Evolutionary conservation across 92 coral and sea anemone genomes (phyloP).

Genomic region (Actinernus sp.): DNA sequence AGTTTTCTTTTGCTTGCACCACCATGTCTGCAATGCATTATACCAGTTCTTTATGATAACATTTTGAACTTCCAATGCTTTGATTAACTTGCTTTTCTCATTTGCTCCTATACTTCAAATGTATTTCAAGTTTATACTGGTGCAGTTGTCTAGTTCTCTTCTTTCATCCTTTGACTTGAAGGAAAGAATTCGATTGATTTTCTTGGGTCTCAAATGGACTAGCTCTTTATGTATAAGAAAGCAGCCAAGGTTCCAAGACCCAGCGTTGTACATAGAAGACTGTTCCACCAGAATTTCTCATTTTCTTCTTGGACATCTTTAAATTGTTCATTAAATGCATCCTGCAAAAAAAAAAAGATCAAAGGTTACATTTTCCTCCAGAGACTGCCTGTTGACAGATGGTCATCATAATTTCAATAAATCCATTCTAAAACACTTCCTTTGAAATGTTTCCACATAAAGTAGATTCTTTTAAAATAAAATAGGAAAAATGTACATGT

Average conservation of each 20-base stretch:
- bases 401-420: background rate
- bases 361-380: background rate
- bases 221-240: slow-evolving; percentile 60
- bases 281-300: slow-evolving; percentile 90
- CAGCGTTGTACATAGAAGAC: slow-evolving; percentile 80
- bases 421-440: too few species aligned
- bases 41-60: too few species aligned
- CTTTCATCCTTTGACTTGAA: too few species aligned
- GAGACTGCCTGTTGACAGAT: background rate
- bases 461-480: background rate
- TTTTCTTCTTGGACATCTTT: slow-evolving; percentile 76
- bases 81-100: too few species aligned
- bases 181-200: too few species aligned
- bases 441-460: too few species aligned
- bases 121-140: too few species aligned
- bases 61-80: too few species aligned
- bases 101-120: too few species aligned
- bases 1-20: background rate
- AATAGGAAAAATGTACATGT: background rate
- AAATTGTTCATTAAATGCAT: slow-evolving; percentile 86
- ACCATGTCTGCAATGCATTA: too few species aligned
- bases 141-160: too few species aligned
- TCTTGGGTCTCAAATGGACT: too few species aligned
- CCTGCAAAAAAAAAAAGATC: slow-evolving; percentile 53
- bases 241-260: slow-evolving; percentile 88